phyloP scores from a whole-genome alignment of 2,113 vertebrate species.

The Elephantulus edwardii region DNA sequence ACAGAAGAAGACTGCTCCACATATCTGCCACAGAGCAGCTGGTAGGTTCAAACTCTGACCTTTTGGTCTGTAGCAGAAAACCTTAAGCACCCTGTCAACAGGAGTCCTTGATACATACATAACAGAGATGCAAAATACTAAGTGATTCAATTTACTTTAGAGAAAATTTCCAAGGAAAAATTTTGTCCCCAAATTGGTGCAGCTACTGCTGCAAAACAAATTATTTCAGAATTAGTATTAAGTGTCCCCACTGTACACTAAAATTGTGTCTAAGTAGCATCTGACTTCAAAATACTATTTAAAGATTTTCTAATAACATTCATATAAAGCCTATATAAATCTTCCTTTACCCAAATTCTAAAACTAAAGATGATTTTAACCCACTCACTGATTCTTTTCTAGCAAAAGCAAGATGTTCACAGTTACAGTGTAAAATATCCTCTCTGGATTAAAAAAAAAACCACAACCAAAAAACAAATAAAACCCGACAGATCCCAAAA shows the following conservation, averaged over 20 bases:
- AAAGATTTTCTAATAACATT: neutral
- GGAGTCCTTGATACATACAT: no score
- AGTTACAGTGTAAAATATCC: slow-evolving; percentile 39
- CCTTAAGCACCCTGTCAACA: no score
- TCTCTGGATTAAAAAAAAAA: slow-evolving; percentile 53
- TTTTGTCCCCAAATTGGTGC: neutral
- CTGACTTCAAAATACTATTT: neutral
- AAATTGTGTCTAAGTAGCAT: neutral
- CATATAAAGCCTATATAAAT: neutral
- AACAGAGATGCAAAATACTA: no score
- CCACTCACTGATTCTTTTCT: slow-evolving; percentile 44
- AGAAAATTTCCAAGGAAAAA: slow-evolving; percentile 46
- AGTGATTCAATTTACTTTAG: neutral
- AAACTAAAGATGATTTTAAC: slow-evolving; percentile 50
- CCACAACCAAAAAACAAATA: no score
- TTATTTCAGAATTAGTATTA: neutral
- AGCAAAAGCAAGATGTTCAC: slow-evolving; percentile 49
- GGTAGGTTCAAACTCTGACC: no score
- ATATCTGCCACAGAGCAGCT: no score
- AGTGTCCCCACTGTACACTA: neutral
- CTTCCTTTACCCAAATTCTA: slow-evolving; percentile 45
- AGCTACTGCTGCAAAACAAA: neutral
- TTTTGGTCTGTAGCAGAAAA: no score
- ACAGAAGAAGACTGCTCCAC: no score
- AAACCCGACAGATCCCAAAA: no score